Conservation (phyloP, 2,888 invertebrate genomes). For the Corbicula japonica region DNA sequence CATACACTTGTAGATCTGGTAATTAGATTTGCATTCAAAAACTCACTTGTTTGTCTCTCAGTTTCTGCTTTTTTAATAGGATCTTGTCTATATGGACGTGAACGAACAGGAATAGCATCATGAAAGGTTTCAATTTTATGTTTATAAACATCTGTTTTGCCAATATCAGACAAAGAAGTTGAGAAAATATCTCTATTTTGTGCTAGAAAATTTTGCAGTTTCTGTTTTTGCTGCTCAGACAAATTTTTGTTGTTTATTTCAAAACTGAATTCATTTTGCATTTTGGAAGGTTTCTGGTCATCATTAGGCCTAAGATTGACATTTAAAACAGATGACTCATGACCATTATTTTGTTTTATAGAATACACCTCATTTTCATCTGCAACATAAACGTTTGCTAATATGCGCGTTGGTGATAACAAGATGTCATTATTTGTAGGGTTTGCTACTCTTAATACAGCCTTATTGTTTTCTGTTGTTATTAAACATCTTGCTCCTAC, state of each 20-base stretch:
- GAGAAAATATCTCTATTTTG: conserved; percentile 26
- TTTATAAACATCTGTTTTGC: conserved; percentile 7
- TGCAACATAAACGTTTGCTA: no score
- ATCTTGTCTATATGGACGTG: conserved; percentile 14
- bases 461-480: neutral
- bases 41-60: conserved; percentile 19
- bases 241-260: neutral
- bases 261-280: neutral
- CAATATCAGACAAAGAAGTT: conserved; percentile 18
- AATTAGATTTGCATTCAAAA: conserved; percentile 3
- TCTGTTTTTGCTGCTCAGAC: neutral
- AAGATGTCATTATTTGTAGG: conserved; percentile 13
- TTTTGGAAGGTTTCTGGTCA: neutral
- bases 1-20: neutral
- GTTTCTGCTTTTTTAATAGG: conserved; percentile 25
- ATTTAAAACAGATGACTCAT: conserved; percentile 1
- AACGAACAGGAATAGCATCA: conserved; percentile 36
- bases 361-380: no score
- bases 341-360: no score
- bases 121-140: conserved; percentile 13
- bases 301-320: neutral
- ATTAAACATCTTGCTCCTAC: conserved; percentile 25
- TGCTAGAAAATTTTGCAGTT: conserved; percentile 2
- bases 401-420: no score
- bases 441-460: conserved; percentile 2